Evolutionary conservation across 2,113 vertebrate species (phyloP).

Genomic region (Brachirus orientalis): DNA sequence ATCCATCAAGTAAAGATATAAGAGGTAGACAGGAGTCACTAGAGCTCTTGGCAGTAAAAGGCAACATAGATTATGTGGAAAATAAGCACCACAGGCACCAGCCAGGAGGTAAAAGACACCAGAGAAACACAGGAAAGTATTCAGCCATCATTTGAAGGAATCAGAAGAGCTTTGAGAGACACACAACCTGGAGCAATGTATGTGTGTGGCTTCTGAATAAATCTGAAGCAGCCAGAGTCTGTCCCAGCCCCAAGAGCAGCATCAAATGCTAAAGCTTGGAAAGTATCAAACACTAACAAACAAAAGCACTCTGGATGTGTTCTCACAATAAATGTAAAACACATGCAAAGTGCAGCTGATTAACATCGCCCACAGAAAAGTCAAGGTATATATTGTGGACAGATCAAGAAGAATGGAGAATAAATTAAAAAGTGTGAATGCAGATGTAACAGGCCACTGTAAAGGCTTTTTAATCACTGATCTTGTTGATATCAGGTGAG

Average conservation of each 20-base stretch:
- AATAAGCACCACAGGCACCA: neutral
- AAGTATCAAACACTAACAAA: neutral
- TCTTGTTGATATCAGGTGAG: neutral
- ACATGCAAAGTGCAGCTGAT: neutral
- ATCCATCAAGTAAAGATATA: slow-evolving; percentile 6
- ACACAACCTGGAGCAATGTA: slow-evolving; percentile 23
- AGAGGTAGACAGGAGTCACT: neutral
- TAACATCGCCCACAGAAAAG: neutral
- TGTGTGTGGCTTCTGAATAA: slow-evolving; percentile 17
- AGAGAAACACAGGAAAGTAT: slow-evolving; percentile 8
- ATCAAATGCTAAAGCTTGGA: slow-evolving; percentile 19
- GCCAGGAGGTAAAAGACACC: slow-evolving; percentile 11
- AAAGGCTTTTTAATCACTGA: too few relatives aligned
- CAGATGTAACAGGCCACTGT: neutral
- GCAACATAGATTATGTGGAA: slow-evolving; percentile 1
- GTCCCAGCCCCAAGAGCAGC: slow-evolving; percentile 20
- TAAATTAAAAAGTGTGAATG: neutral
- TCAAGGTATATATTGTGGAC: neutral
- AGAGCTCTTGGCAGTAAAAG: neutral
- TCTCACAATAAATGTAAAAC: neutral
- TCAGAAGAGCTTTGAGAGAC: slow-evolving; percentile 10
- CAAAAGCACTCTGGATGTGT: neutral
- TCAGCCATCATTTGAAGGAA: slow-evolving; percentile 18
- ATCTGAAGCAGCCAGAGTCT: slow-evolving; percentile 25
- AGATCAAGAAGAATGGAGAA: too few relatives aligned